Evolutionary conservation across 2,113 vertebrate species (phyloP), one percentile per base, ranked within the genome.

Genomic region (Alosa alosa): DNA sequence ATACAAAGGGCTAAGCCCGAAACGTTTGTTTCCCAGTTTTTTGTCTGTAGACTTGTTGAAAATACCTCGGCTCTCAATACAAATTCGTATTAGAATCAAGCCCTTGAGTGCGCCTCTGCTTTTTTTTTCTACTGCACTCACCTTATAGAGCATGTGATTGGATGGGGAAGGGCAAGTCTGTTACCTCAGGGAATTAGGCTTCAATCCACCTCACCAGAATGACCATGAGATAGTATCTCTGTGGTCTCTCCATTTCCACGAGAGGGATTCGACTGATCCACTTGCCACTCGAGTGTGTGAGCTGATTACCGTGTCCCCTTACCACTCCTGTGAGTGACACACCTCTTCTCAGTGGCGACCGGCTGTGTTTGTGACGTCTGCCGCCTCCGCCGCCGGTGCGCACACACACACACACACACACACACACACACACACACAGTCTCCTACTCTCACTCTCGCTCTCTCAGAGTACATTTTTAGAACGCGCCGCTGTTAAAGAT

Each of bases 401-500:
- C 47, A 49, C 47, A 49, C 47, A 10, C 41, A 41, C 41, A 41
- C 11, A 50, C 49, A 50, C 49, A 50, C 49, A 52, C 9, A 52
- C 50, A 52, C 50, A 52, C 10, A 52, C 50, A 52, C 50, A 52
- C 50, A 52, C 64, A 72, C 64, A 7, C 64, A 10, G 25, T 31
- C 10, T 72, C 64, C 25, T n/a, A 72, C 31, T 41, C 72, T 78
- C 31, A 36, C 55, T 60, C 13, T 55, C 52, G 17, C 55, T 78
- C 9, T 72, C 72, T 11, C 72, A 15, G 9, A 78, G 72, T 78
- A 78, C 72, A 78, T 78, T 78, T 78, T 72, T 45, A 84, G 83
- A 20, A 45, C 20, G 17, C 45, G 8, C 45, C 68, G 18, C 36
- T 57, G 82, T 87, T 82, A 44, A 89, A 82, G 84, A 57, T 20